Evolutionary conservation across 1,140 invertebrate species (phyloP).

Genomic region (Ceratosolen fusciceps): DNA sequence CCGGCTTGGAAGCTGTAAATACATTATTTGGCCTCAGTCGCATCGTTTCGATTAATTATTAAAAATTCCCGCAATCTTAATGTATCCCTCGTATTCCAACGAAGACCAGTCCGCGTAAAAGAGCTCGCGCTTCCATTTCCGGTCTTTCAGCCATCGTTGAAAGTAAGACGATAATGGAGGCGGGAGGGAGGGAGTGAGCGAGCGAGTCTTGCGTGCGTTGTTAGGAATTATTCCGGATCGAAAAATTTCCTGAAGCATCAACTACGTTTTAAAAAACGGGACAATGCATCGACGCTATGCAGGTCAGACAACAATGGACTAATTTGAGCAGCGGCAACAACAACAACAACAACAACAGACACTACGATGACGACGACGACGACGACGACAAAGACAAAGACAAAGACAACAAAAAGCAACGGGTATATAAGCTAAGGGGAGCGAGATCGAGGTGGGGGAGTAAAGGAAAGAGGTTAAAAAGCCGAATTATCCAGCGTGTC

Average conservation of each 20-base stretch:
- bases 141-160: too few species aligned
- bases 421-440: too few species aligned
- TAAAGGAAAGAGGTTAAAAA: slow-evolving; percentile 3
- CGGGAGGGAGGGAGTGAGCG: too few species aligned
- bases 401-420: neutral
- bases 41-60: neutral
- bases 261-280: neutral
- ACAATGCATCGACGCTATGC: neutral
- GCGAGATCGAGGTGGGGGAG: neutral
- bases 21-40: neutral
- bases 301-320: neutral
- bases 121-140: too few species aligned
- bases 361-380: neutral
- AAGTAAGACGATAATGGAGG: too few species aligned
- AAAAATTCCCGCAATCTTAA: neutral
- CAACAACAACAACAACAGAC: neutral
- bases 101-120: too few species aligned
- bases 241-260: neutral
- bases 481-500: neutral
- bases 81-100: too few species aligned
- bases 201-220: too few species aligned
- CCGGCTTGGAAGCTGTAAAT: neutral
- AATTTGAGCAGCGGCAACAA: neutral
- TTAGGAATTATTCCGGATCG: neutral
- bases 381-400: neutral